Base-by-base conservation (phyloP, 2,113 vertebrate species). In the Isichthys henryi region DNA sequence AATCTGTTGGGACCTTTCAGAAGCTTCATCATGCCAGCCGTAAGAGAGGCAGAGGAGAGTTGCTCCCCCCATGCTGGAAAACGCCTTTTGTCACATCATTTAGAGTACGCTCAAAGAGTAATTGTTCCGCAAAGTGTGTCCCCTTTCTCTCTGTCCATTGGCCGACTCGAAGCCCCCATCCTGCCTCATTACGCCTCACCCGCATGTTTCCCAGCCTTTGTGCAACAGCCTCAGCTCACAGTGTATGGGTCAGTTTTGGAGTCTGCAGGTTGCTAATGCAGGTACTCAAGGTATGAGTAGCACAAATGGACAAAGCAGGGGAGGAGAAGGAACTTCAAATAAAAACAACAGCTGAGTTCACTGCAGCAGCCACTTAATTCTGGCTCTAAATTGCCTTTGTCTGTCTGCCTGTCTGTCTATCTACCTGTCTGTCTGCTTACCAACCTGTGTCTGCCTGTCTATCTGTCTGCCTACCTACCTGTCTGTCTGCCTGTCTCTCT, bases 1-100 rank as follows among this genome's bases (percentile, higher is more conserved):
- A 86, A 86, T 86, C 85, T 86, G 48, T 39, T 86, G 46, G 27
- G 85, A 52, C 84, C 10, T 49, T 86, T 86, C 10, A 86, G n/a
- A 85, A 15, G 27, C 84, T 50, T 49, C 84, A 31, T 86, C 84
- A 86, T 53, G n/a, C 3, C 15, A 35, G 13, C 49, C 19, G 48
- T 86, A 86, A 86, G 9, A 23, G n/a, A 46, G 48, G 77, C 23
- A 86, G 23, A 86, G 9, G n/a, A 86, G 13, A 52, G n/a, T 27
- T 4, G 15, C n/a, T 49, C 49, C n/a, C 49, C 48, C 23, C 39
- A 39, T 39, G 15, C 27, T 53, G 23, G 52, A 86, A 53, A 39
- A 53, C 27, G 85, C 48, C 85, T 86, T 86, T 86, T 86, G 49
- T 86, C 49, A 86, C 48, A 9, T 50, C 46, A 4, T 53, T 4